phyloP scores from a whole-genome alignment of 2,113 vertebrate species.

The Amblyornis subalaris region DNA sequence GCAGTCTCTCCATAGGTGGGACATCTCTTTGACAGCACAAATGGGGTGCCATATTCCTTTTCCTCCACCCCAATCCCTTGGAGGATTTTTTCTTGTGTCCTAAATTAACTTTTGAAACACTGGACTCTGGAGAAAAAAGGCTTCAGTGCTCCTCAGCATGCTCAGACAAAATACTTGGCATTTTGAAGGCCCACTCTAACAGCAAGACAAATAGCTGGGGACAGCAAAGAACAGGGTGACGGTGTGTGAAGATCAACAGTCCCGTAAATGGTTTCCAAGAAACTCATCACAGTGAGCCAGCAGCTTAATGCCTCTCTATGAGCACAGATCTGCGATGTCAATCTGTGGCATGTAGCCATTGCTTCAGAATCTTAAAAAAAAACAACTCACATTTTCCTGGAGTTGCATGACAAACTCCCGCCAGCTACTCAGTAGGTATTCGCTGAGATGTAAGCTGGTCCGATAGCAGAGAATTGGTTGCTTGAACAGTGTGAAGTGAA shows the following conservation, averaged over 20 bases:
- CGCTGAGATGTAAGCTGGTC: not conserved
- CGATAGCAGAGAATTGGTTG: not conserved
- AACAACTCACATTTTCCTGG: not conserved
- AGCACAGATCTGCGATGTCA: not conserved
- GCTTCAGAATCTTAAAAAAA: not conserved
- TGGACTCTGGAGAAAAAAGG: not conserved
- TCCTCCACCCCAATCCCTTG: not conserved
- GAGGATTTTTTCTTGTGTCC: not conserved
- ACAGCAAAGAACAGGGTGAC: not conserved
- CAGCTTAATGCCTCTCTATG: not conserved
- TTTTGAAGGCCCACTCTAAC: not conserved
- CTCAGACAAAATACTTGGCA: not conserved
- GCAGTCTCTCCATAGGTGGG: rapidly evolving
- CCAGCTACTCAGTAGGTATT: not conserved
- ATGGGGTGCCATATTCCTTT: not conserved
- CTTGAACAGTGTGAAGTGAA: not conserved
- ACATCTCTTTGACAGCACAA: not conserved
- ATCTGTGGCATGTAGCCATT: not conserved
- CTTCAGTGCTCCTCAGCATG: not conserved
- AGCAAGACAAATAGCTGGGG: not conserved
- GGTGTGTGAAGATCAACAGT: not conserved
- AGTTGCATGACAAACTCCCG: not conserved
- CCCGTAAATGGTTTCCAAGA: not conserved
- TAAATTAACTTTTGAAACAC: not conserved
- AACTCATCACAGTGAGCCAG: not conserved